Evolutionary conservation across 2,888 invertebrate genomes (phyloP).

Genomic region (Onthophagus sagittarius): DNA sequence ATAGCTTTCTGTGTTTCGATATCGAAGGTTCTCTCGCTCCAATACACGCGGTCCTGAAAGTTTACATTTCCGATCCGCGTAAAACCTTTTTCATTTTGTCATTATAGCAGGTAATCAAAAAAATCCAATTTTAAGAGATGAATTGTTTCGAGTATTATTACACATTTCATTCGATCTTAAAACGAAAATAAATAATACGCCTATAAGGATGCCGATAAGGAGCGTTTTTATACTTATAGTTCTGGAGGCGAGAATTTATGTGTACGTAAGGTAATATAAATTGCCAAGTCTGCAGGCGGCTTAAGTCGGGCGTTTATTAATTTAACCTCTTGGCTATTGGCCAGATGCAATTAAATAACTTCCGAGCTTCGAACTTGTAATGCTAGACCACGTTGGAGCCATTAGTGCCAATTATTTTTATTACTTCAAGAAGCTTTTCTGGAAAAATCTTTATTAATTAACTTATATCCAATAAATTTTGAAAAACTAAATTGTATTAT

Average conservation of each 20-base stretch:
- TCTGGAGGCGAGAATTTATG: neutral
- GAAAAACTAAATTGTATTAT: too few relatives aligned
- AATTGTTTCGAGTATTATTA: too few relatives aligned
- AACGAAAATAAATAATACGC: neutral
- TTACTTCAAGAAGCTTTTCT: neutral
- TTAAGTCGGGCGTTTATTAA: slow-evolving; percentile 16
- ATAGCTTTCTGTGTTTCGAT: neutral
- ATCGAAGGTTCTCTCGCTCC: neutral
- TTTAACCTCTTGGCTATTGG: slow-evolving; percentile 22
- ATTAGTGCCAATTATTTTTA: neutral
- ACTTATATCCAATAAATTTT: too few relatives aligned
- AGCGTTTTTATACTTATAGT: neutral
- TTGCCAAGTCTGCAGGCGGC: neutral
- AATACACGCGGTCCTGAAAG: neutral
- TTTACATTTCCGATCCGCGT: neutral
- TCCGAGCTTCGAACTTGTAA: neutral
- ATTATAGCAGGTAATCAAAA: too few relatives aligned
- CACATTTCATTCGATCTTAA: neutral
- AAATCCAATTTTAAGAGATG: too few relatives aligned
- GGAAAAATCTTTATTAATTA: neutral
- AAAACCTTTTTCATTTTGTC: neutral
- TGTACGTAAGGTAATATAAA: neutral
- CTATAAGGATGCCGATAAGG: neutral
- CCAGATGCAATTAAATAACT: slow-evolving; percentile 20
- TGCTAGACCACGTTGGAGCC: neutral